Base-by-base conservation (phyloP, 2,888 invertebrate species). In the Catocala sponsa region DNA sequence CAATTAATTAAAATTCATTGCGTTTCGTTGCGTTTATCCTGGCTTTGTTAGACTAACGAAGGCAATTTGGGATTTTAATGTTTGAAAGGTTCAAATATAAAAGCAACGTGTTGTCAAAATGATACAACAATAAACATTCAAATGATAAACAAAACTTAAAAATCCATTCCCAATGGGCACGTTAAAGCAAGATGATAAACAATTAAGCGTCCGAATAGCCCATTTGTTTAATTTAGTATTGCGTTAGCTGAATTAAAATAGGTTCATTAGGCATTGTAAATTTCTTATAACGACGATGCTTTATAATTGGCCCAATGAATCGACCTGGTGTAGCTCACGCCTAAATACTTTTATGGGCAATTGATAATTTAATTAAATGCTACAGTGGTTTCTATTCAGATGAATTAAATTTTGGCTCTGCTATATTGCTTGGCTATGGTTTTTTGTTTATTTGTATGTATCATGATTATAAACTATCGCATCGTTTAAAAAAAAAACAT, bases 191-290 rank as follows among this genome's bases (percentile, higher is more conserved):
- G 63, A 68, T 49, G 66, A 75, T 75, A 75, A 74, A 75, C 78
- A 75, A 74, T 75, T 70, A 68, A 70, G 68, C 57, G 12, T 56
- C 59, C 43, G 68, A 75, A 74, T 62, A 63, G 78, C 64, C 78
- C 63, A 75, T 75, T 71, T 35, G 33, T 65, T 65, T 61, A 74
- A 75, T 74, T 71, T 68, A 74, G 57, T 66, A 64, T 63, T 65
- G 46, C 66, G 66, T 74, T 70, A 59, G 68, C 61, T 58, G 75
- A 77, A 77, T 75, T 77, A 74, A 74, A 75, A 77, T 75, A 59
- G 71, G 68, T 74, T 74, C 68, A 75, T 75, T 74, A 66, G 59
- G 59, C 59, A 74, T 68, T 75, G 74, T 77, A 70, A 66, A 74
- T 77, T 66, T 61, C 53, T 58, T 77, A 71, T 63, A 77, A 75